phyloP scores from a whole-genome alignment of 2,888 invertebrate species.

The Orthosia gracilis region DNA sequence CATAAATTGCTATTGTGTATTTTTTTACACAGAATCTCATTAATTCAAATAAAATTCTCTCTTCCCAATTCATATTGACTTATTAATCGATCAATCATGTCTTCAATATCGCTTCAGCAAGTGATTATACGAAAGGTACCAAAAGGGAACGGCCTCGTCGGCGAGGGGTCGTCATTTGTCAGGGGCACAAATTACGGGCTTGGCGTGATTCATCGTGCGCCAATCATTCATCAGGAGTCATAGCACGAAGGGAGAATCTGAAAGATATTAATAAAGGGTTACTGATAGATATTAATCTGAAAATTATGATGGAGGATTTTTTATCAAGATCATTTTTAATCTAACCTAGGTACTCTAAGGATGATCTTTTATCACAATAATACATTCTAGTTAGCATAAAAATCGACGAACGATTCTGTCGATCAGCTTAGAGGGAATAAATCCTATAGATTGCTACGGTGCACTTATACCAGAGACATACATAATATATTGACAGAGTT shows the following conservation, averaged over 20 bases:
- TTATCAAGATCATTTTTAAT: constrained; percentile 2
- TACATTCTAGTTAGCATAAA: no score
- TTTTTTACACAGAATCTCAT: background rate
- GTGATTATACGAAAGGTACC: constrained; percentile 37
- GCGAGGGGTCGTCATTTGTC: constrained; percentile 51
- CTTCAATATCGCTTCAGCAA: constrained; percentile 39
- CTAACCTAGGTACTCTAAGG: background rate
- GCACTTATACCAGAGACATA: no score
- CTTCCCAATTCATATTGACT: constrained; percentile 9
- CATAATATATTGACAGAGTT: no score
- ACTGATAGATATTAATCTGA: constrained; percentile 24
- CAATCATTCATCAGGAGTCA: constrained; percentile 49
- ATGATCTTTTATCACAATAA: background rate
- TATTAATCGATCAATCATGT: constrained; percentile 39
- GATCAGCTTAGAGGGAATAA: no score
- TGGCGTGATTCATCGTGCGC: constrained; percentile 47
- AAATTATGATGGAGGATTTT: constrained; percentile 15
- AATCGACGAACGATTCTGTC: no score
- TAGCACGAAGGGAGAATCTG: constrained; percentile 1
- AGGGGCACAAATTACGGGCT: constrained; percentile 41
- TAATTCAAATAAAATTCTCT: background rate
- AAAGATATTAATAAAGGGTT: constrained; percentile 28
- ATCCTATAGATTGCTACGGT: no score
- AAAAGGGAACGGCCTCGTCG: constrained; percentile 11
- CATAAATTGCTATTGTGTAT: no score